Base-by-base conservation (phyloP, 2,113 vertebrate genomes). In the Paradoxurus hermaphroditus region DNA sequence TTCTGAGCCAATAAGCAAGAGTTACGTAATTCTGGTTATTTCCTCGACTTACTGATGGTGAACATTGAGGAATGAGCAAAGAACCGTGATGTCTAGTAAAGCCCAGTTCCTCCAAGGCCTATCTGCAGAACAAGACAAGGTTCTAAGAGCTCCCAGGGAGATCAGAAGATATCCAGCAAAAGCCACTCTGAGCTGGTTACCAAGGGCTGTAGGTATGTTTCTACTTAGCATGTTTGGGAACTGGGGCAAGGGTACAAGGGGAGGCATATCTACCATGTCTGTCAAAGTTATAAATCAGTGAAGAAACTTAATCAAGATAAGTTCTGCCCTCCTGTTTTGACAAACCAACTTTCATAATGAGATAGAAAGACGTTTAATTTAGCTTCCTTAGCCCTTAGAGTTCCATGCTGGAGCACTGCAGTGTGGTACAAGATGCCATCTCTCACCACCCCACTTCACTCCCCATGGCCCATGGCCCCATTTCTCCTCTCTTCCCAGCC, bases 391-490 rank as follows among this genome's bases (percentile, higher is more conserved):
- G 51, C 25, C 41, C 44, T 75, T 51, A 29, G n/a, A 34, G 31
- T 63, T 81, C 49, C 4, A 23, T 3, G 1, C 18, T 31, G 14
- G 65, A 29, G 44, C 36, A 34, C 11, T 49, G 49, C 5, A 11
- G 18, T 15, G 7, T 68, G 79, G 29, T 34, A 16, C 51, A 25
- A 90, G 11, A 18, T 19, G 27, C 7, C 34, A 34, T 2, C 36
- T 1, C 0, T 63, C 14, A 65, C 77, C 16, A 25, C 11, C 27
- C 14, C 2, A 12, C 12, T 73, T 27, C 8, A 31, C 12, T 15
- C 15, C 23, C n/a, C 34, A 25, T 10, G 19, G 31, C 36, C 46
- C 1, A 0, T 13, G 36, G 31, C 7, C 36, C 12, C 0, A 11
- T 23, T 41, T 29, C 19, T 49, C 12, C 51, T 46, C 31, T 73